A percentile compares a stretch with the other conserved stretches of the same genome.
Evolutionary conservation across 2,888 invertebrate species (phyloP).

Genomic region (Brenthis hecate): DNA sequence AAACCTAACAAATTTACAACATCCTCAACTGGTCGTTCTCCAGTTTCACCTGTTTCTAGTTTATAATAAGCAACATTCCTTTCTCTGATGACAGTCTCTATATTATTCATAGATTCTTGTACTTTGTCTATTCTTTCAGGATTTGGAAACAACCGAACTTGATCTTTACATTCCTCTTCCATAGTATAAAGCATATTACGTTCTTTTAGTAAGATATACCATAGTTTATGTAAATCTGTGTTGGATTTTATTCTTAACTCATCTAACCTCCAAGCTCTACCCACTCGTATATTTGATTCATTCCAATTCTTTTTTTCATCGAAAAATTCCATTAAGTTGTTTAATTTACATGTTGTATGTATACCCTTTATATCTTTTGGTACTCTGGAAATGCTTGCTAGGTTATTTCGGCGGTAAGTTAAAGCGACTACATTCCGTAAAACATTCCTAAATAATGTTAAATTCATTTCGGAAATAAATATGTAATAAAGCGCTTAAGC

Average conservation of each 20-base stretch:
- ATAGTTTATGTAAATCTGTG: conserved; percentile 96
- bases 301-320: conserved; percentile 93
- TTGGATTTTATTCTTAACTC: conserved; percentile 98
- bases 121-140: conserved; percentile 97
- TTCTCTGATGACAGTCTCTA: conserved; percentile 95
- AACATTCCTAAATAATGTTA: conserved; percentile 39
- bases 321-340: conserved; percentile 93
- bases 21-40: conserved; percentile 87
- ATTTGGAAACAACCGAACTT: conserved; percentile 89
- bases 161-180: conserved; percentile 90
- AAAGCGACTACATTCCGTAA: conserved; percentile 47
- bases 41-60: conserved; percentile 93
- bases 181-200: conserved; percentile 98
- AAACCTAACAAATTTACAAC: conserved; percentile 84
- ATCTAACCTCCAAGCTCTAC: conserved; percentile 93
- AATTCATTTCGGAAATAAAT: conserved; percentile 23
- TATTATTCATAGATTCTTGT: conserved; percentile 95
- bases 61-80: conserved; percentile 94
- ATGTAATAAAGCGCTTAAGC: not conserved
- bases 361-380: conserved; percentile 40
- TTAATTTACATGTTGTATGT: conserved; percentile 63
- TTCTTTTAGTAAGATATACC: conserved; percentile 96
- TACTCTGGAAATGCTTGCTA: conserved; percentile 41
- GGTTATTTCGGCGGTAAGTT: conserved; percentile 51
- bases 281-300: conserved; percentile 87